Evolutionary conservation across 2,888 invertebrate species (phyloP).

Genomic region (Teinopalpus imperialis): DNA sequence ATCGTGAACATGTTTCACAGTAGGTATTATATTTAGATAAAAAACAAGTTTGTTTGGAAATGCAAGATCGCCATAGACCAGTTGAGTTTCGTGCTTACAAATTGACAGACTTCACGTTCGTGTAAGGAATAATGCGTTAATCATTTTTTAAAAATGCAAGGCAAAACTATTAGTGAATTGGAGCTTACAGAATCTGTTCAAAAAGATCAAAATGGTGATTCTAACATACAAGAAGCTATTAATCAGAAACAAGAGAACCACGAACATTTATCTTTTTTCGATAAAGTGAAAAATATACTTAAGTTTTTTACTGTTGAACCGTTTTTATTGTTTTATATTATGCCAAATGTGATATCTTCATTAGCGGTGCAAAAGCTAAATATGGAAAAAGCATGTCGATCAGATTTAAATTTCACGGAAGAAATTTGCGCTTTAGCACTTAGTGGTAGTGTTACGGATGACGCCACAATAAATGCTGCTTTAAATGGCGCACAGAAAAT

Average conservation of each 20-base stretch:
- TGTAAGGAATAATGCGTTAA: conserved; percentile 24
- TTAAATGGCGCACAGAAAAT: conserved; percentile 60
- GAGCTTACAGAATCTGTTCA: conserved; percentile 35
- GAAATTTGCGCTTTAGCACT: conserved; percentile 69
- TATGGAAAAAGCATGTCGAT: conserved; percentile 80
- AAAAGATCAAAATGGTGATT: conserved; percentile 12
- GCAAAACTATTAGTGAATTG: conserved; percentile 34
- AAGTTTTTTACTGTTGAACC: conserved; percentile 84
- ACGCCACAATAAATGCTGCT: conserved; percentile 52
- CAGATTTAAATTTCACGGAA: conserved; percentile 71
- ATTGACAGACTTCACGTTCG: conserved; percentile 39
- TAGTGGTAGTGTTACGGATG: conserved; percentile 49
- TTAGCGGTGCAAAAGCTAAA: conserved; percentile 77
- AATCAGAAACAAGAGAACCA: background rate
- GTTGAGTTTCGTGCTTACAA: conserved; percentile 43
- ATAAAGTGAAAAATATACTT: conserved; percentile 39
- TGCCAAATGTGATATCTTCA: conserved; percentile 83
- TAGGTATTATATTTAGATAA: conserved; percentile 30
- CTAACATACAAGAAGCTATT: conserved; percentile 2
- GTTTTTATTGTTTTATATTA: conserved; percentile 83
- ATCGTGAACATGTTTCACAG: conserved; percentile 26
- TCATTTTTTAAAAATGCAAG: conserved; percentile 36
- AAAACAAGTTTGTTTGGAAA: conserved; percentile 39
- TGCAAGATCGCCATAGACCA: conserved; percentile 35
- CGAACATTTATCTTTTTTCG: conserved; percentile 21